Base-by-base conservation (phyloP, 2,113 vertebrate genomes). In the Nestor notabilis region DNA sequence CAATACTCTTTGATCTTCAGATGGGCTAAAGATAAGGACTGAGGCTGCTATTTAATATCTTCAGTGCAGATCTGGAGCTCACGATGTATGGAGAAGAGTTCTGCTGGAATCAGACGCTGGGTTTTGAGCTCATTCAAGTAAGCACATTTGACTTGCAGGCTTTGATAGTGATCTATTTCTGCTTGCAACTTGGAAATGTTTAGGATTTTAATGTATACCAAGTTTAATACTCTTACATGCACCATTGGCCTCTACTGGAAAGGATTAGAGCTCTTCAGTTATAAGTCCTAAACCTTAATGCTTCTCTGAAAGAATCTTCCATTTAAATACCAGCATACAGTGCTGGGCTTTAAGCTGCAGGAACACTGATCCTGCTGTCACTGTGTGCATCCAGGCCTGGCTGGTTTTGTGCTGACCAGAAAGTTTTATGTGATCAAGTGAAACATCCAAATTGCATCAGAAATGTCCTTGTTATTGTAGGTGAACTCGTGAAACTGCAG, bases 191-290 rank as follows among this genome's bases (percentile, higher is more conserved):
- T 89, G 91, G 86, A 92, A 89, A 63, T 91, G 90, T 91, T 96
- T 89, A 91, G 92, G 89, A 92, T 95, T 95, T 96, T 97, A 82
- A 84, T 29, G 49, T 49, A 84, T 76, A 88, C 55, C 11, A 9
- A 71, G 37, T 60, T 94, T 96, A 93, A 92, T 94, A 18, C 83
- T 89, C 94, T 95, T 89, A 84, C 89, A 87, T 91, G 92, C 90
- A 76, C 92, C 72, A 29, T 27, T 87, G 96, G 83, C 77, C 77
- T 92, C 77, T 79, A 8, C 65, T 95, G 89, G 89, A 84, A 88
- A 76, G 91, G 92, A 87, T 94, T 92, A 89, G 77, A 95, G 52
- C 52, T 76, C 76, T 83, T 93, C 72, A 75, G 43, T 85, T 90
- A 19, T 83, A 77, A 94, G 90, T 78, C 56, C 69, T 87, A 84